Base-by-base conservation (phyloP, 2,888 invertebrate species). In the Leucophenga maculata region DNA sequence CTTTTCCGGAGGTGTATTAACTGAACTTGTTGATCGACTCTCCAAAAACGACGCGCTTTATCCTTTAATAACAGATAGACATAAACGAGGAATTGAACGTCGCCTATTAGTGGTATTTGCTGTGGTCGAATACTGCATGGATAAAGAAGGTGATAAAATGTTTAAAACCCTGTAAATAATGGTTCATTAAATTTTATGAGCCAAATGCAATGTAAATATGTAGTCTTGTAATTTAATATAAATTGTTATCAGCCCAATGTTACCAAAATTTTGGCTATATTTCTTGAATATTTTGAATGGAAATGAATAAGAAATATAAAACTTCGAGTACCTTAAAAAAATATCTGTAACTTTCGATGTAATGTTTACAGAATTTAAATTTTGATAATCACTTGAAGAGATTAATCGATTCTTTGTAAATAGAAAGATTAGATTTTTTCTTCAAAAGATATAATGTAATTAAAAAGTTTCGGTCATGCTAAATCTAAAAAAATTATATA, bases 21-120 rank as follows among this genome's bases (percentile, higher is more conserved):
- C 93, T 50, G 90, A 92, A 72, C 90, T 93, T 44, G 88, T 95
- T 67, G 89, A 91, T 88, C 87, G 90, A 68, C 84, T 90, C 83
- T 88, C 90, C 66, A 90, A 91, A 72, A 85, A 90, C 68, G 89
- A 90, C 78, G 84, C 83, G 31, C 89, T 91, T 74, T 88, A 90
- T 73, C 92, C 92, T 9, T 86, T 96, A 6, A 90, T 95, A 14
- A 93, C 93, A 2, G 90, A 92, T 67, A 91, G 92, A 55, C 95
- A 97, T 88, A 92, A 93, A 69, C 90, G 90, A 80, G 95, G 95
- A 11, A 90, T 97, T 55, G 94, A 97, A 86, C 89, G 95, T 75
- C 90, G 96, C 84, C 87, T 97, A 50, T 88, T 93, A 66, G 91
- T 93, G 76, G 89, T 96, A 55, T 94, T 93, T 87, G 93, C 94